Percentiles rank a stretch among this genome's conserved stretches.
These are phyloP conservation scores for Cliona cf. orientalis DNA, from an alignment of 37 sponge, comb jelly and placozoan genomes.

Conservation along the genomic window DNA sequence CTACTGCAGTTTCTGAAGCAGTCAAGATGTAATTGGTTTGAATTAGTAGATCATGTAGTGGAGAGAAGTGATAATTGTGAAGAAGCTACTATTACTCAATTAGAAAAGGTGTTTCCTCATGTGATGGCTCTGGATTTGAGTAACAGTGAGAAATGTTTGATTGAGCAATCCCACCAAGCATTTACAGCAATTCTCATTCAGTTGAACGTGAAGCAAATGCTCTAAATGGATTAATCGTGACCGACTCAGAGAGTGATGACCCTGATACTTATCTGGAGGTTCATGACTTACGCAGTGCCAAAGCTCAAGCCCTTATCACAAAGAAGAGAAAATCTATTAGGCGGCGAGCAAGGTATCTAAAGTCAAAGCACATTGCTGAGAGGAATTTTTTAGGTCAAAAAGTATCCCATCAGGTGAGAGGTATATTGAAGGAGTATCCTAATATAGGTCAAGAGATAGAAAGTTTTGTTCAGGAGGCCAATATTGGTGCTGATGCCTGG, in stretches of 20 bases:
- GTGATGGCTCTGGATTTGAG: neutral
- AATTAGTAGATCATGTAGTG: neutral
- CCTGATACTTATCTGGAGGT: neutral
- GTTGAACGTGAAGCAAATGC: neutral
- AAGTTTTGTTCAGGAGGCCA: slow-evolving; percentile 29
- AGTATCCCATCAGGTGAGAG: slow-evolving; percentile 1
- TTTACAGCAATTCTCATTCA: neutral
- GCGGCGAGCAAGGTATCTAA: neutral
- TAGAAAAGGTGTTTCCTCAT: neutral
- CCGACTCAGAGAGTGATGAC: slow-evolving; percentile 32
- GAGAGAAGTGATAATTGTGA: neutral
- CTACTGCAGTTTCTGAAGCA: neutral
- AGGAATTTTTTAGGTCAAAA: slow-evolving; percentile 10
- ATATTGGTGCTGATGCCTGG: slow-evolving; percentile 52
- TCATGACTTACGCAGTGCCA: neutral
- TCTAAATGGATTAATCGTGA: slow-evolving; percentile 12
- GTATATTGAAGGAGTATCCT: slow-evolving; percentile 15
- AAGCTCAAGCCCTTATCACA: neutral
- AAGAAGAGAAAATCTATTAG: slow-evolving; percentile 3
- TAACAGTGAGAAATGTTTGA: neutral
- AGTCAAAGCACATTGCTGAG: slow-evolving; percentile 5
- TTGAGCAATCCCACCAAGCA: slow-evolving; percentile 22
- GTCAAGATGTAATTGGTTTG: slow-evolving; percentile 13
- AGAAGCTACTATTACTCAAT: neutral
- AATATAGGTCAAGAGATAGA: slow-evolving; percentile 29